These are phyloP conservation scores for Pollenia amentaria DNA, from an alignment of 2,888 invertebrate genomes.

Conservation along the genomic window DNA sequence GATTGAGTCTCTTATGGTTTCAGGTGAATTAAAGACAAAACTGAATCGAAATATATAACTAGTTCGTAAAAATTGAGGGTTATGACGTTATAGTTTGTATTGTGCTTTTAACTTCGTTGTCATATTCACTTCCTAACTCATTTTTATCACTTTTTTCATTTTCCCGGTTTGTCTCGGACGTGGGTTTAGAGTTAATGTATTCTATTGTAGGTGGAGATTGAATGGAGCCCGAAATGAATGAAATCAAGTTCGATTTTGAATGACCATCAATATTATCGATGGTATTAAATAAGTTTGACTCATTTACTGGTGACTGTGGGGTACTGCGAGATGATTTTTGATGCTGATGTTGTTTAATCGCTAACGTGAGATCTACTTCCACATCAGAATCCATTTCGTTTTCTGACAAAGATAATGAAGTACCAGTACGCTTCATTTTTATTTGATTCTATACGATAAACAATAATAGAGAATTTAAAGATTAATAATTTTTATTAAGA, in stretches of 20 bases:
- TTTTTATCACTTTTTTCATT: conserved; percentile 21
- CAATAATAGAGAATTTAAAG: background rate
- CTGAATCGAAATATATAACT: conserved; percentile 41
- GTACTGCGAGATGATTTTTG: conserved; percentile 77
- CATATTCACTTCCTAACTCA: conserved; percentile 21
- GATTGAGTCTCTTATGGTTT: conserved; percentile 35
- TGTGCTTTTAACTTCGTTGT: conserved; percentile 49
- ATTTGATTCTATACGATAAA: conserved; percentile 82
- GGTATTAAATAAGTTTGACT: background rate
- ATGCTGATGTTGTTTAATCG: conserved; percentile 77
- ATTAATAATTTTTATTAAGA: background rate
- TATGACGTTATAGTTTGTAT: conserved; percentile 54
- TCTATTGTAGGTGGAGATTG: conserved; percentile 29
- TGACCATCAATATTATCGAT: conserved; percentile 63
- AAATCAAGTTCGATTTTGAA: conserved; percentile 12
- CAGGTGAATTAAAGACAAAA: conserved; percentile 9
- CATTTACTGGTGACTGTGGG: conserved; percentile 74
- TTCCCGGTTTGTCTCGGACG: conserved; percentile 2
- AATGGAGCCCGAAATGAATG: background rate
- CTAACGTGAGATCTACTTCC: conserved; percentile 81
- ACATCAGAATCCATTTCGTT: conserved; percentile 91
- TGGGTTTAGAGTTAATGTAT: conserved; percentile 32
- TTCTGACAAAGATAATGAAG: conserved; percentile 92
- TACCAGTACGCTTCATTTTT: conserved; percentile 88
- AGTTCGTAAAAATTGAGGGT: conserved; percentile 55